A percentile compares a stretch with the other conserved stretches of the same genome.
Conservation (phyloP, 2,888 invertebrate species). For the Meandrusa payeni region DNA sequence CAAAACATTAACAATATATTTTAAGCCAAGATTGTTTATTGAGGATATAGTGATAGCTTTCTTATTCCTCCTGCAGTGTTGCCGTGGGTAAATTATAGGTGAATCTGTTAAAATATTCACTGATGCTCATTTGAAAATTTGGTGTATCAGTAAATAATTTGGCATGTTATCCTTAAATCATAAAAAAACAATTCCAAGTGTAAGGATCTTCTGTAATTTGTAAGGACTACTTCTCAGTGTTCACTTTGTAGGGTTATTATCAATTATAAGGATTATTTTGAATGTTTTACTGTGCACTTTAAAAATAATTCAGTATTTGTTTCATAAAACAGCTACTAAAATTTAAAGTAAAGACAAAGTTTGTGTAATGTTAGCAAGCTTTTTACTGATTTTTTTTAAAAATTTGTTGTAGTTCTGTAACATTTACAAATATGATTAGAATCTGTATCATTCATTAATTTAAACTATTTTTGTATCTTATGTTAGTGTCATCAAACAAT, state of each 20-base stretch:
- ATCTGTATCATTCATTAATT: constrained; percentile 60
- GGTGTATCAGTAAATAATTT: constrained; percentile 38
- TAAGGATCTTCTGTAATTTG: constrained; percentile 43
- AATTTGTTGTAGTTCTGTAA: constrained; percentile 11
- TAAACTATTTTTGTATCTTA: constrained; percentile 72
- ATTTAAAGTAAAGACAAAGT: not conserved
- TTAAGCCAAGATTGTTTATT: not conserved
- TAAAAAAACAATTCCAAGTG: constrained; percentile 39
- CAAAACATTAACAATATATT: constrained; percentile 1
- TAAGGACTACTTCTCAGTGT: constrained; percentile 41
- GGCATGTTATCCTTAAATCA: constrained; percentile 28
- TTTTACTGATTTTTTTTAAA: constrained; percentile 1
- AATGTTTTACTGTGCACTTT: no score
- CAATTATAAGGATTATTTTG: constrained; percentile 33
- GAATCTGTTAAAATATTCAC: constrained; percentile 34
- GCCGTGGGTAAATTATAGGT: constrained; percentile 36
- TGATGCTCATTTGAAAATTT: constrained; percentile 27
- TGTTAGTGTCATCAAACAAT: constrained; percentile 62
- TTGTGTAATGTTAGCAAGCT: no score
- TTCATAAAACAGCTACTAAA: not conserved
- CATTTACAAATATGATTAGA: constrained; percentile 38
- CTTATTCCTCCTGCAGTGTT: constrained; percentile 33
- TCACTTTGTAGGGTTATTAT: constrained; percentile 39
- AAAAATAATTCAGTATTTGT: constrained; percentile 21
- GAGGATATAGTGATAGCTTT: constrained; percentile 12